Base-by-base conservation (phyloP, 2,888 invertebrate species). In the Muschampia plurimacula region DNA sequence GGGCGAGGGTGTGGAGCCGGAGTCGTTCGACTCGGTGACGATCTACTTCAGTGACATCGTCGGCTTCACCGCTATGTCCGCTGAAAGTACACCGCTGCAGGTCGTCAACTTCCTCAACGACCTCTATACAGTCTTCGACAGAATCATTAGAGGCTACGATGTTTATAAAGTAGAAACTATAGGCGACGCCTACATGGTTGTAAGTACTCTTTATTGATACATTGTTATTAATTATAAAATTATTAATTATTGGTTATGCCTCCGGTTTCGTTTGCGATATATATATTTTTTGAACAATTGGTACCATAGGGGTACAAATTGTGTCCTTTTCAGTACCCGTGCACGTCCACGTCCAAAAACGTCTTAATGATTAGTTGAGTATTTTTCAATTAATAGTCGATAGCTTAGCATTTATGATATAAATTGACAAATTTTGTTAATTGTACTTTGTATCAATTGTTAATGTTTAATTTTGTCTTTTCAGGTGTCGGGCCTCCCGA, bases 161-260 rank as follows among this genome's bases (percentile, higher is more conserved):
- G 99, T 99, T 63, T 99, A 99, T 90, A 99, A 99, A 94, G 99
- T 99, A 75, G 98, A 98, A 93, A 98, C 98, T 59, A 98, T 98
- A 75, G 98, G 98, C 41, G 97, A 98, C 81, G 96, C 96, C 69
- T 96, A 96, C 77, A 96, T 96, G 96, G 96, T 96, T 92, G 96
- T 96, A 86, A 86, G 95, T 94, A 46, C n/a, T 32, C 15, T 36
- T 49, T 49, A 39, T 39, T 0, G 7, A 6, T 39, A 6, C 7
- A 39, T 7, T 39, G 39, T 7, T 39, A 7, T 39, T 39, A 4
- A 22, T 22, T 22, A 22, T 22, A 1, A 22, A 22, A n/a, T n/a
- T n/a, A n/a, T n/a, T n/a, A n/a, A n/a, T n/a, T n/a, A n/a, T 22
- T 22, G 22, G 22, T 22, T 22, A 22, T 22, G 22, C 22, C 22